Evolutionary conservation across 2,797 vertebrate species (phyloP).

Genomic region (Hydrophis major): DNA sequence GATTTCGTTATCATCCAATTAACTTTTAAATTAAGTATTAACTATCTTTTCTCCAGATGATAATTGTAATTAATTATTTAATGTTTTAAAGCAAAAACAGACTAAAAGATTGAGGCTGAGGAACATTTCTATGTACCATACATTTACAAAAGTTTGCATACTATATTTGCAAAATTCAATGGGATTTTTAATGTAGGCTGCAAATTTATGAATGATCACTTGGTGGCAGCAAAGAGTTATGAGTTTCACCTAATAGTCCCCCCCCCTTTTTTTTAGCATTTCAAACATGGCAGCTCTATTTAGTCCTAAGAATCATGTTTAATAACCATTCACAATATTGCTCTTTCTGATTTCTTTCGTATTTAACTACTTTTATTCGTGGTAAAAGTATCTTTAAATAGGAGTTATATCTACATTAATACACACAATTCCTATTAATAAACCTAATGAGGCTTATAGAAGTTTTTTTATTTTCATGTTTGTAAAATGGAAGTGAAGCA

Average conservation of each 20-base stretch:
- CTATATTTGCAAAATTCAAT: background rate
- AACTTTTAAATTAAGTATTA: slow-evolving; percentile 32
- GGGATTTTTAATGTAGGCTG: background rate
- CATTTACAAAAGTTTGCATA: background rate
- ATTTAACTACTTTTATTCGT: background rate
- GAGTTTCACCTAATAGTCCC: background rate
- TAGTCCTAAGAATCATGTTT: slow-evolving; percentile 13
- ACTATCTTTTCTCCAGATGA: slow-evolving; percentile 15
- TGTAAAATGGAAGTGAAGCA: background rate
- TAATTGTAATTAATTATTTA: slow-evolving; percentile 23
- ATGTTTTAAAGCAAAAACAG: slow-evolving; percentile 47
- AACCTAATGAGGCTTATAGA: background rate
- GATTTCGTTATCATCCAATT: slow-evolving; percentile 41
- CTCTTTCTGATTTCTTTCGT: background rate
- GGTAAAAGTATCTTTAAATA: background rate
- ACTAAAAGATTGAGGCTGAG: background rate
- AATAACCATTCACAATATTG: background rate
- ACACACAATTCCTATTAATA: background rate
- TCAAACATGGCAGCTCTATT: background rate
- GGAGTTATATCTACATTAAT: background rate
- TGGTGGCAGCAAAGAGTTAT: background rate
- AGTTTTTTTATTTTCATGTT: background rate
- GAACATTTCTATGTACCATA: slow-evolving; percentile 20
- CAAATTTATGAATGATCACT: background rate
- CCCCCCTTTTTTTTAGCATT: background rate